Conservation (phyloP, 2,113 vertebrate genomes). For the Cavia porcellus region DNA sequence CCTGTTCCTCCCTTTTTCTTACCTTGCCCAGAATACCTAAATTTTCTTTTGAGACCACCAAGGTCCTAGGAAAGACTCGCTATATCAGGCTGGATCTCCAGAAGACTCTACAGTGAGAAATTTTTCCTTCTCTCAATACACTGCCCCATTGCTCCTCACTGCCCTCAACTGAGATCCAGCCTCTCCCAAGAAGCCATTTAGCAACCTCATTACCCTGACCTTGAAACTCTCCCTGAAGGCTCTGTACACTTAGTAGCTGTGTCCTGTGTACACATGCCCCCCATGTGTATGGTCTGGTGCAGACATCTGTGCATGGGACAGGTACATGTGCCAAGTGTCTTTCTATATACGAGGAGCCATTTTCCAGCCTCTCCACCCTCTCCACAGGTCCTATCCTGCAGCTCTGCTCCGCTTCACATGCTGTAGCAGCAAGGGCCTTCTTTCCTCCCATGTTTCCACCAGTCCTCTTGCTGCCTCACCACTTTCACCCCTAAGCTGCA, state of each 20-base stretch:
- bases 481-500: neutral
- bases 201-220: constrained; percentile 39
- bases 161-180: neutral
- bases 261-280: neutral
- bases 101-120: neutral
- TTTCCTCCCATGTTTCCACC: constrained; percentile 42
- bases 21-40: constrained; percentile 46
- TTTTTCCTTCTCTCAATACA: neutral
- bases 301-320: neutral
- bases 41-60: constrained; percentile 13
- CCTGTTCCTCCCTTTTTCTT: constrained; percentile 65
- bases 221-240: constrained; percentile 49
- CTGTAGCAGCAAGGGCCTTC: neutral
- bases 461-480: constrained; percentile 52
- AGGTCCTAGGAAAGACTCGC: neutral
- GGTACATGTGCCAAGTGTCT: neutral
- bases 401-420: neutral
- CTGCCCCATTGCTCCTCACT: neutral
- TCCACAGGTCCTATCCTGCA: neutral
- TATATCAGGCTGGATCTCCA: neutral
- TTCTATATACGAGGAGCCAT: neutral
- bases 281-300: neutral
- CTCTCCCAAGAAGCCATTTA: constrained; percentile 43
- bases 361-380: constrained; percentile 64
- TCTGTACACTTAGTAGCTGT: neutral